Conservation (phyloP, 2,888 invertebrate genomes). For the Drosophila pseudotakahashii region DNA sequence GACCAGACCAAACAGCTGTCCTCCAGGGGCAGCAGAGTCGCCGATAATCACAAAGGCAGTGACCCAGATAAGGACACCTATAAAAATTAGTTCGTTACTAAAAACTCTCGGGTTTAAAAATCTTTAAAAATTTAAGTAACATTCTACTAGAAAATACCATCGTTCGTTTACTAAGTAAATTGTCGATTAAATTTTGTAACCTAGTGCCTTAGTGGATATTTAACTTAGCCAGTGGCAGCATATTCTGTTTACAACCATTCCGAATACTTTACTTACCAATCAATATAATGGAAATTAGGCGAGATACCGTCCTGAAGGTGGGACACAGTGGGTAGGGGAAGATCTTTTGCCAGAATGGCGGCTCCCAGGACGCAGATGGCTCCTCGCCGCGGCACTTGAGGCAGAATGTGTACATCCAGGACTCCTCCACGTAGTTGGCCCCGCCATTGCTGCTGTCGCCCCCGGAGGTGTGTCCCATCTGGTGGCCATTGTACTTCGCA, state of each 20-base stretch:
- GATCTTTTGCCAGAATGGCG: constrained; percentile 90
- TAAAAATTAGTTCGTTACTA: too few species aligned
- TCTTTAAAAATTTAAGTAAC: too few species aligned
- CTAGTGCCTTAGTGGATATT: too few species aligned
- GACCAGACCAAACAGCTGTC: constrained; percentile 91
- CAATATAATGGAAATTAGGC: constrained; percentile 89
- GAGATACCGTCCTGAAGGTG: constrained; percentile 92
- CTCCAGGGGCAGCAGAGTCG: constrained; percentile 92
- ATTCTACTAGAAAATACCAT: too few species aligned
- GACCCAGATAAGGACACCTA: constrained; percentile 90
- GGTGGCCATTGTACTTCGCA: constrained; percentile 77
- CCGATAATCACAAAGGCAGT: constrained; percentile 91
- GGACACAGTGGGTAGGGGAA: constrained; percentile 95
- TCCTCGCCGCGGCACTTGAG: constrained; percentile 91
- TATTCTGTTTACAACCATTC: neutral
- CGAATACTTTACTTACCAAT: constrained; percentile 85
- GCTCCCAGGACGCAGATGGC: constrained; percentile 92
- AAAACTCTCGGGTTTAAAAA: too few species aligned
- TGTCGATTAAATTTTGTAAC: too few species aligned
- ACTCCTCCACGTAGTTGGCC: constrained; percentile 84
- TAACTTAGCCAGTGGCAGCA: neutral
- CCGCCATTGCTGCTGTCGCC: constrained; percentile 43
- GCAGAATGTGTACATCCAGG: constrained; percentile 94
- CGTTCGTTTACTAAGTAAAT: too few species aligned
- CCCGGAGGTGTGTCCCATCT: constrained; percentile 42